Conservation (phyloP, 2,113 vertebrate species). For the Galemys pyrenaicus region DNA sequence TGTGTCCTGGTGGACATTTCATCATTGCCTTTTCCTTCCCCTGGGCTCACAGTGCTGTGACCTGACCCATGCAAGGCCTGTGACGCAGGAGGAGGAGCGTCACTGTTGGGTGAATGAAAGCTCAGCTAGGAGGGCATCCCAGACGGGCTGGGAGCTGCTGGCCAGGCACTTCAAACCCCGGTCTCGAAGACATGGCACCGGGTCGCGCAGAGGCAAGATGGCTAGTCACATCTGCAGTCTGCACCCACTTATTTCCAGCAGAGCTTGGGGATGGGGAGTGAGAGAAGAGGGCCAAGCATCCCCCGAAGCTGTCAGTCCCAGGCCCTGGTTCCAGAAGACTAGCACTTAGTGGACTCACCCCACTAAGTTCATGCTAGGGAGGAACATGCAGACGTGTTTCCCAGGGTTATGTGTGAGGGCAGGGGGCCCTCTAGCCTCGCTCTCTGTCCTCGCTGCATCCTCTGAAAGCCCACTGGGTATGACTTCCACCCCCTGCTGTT, state of each 20-base stretch:
- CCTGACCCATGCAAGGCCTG: background rate
- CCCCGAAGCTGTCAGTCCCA: background rate
- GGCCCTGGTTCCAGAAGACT: background rate
- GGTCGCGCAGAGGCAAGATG: background rate
- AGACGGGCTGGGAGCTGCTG: background rate
- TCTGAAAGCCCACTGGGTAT: background rate
- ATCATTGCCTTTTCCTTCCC: slow-evolving; percentile 7
- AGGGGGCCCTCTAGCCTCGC: background rate
- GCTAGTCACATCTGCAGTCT: background rate
- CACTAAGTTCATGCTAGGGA: too few relatives aligned
- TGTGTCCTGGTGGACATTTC: background rate
- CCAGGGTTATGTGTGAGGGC: background rate
- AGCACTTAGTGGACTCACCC: background rate
- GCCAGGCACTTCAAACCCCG: background rate
- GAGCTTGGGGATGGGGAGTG: background rate
- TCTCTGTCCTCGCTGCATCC: background rate
- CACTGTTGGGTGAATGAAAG: background rate
- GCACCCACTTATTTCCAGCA: background rate
- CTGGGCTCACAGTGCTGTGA: background rate
- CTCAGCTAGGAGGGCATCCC: background rate
- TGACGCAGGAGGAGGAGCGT: background rate
- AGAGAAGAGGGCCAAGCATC: background rate
- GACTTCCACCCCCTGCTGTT: background rate
- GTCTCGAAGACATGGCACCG: background rate
- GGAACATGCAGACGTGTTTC: background rate